Percentiles rank a stretch among this genome's conserved stretches.
phyloP scores from a whole-genome alignment of 1,140 invertebrate genomes.

The Pemphigus obesinymphae region DNA sequence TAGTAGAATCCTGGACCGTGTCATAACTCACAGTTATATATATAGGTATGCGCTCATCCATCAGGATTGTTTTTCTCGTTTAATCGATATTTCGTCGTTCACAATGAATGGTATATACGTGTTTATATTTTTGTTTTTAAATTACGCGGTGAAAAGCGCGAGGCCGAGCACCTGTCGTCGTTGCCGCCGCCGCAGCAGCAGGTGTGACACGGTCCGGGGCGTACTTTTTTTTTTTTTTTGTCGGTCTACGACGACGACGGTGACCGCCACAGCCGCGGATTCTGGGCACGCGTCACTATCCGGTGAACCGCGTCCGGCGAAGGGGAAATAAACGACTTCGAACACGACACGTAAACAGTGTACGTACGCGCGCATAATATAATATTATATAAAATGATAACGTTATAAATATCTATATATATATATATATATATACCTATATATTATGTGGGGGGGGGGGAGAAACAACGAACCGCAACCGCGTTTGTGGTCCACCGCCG shows the following conservation, averaged over 20 bases:
- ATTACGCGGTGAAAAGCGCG: neutral
- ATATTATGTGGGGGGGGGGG: too few relatives aligned
- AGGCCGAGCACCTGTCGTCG: conserved; percentile 9
- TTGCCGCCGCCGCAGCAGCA: neutral
- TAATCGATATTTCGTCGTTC: too few relatives aligned
- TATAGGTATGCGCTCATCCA: too few relatives aligned
- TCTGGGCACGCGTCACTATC: conserved; percentile 34
- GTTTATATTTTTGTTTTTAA: too few relatives aligned
- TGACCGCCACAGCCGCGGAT: conserved; percentile 20
- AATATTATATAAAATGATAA: neutral
- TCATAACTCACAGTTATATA: too few relatives aligned
- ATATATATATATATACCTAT: too few relatives aligned
- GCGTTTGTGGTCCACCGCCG: neutral
- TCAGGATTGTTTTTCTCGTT: too few relatives aligned
- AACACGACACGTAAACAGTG: neutral
- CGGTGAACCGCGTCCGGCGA: conserved; percentile 30
- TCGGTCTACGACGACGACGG: neutral
- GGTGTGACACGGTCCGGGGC: neutral
- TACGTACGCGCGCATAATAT: neutral
- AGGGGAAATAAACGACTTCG: neutral
- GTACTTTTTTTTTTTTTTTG: neutral
- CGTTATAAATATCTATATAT: too few relatives aligned
- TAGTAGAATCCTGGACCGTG: too few relatives aligned
- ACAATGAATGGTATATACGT: too few relatives aligned
- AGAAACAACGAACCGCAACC: neutral